Percentiles rank a stretch among this genome's conserved stretches.
Evolutionary conservation across 2,113 vertebrate genomes (phyloP).

Genomic region (Nycticorax nycticorax): DNA sequence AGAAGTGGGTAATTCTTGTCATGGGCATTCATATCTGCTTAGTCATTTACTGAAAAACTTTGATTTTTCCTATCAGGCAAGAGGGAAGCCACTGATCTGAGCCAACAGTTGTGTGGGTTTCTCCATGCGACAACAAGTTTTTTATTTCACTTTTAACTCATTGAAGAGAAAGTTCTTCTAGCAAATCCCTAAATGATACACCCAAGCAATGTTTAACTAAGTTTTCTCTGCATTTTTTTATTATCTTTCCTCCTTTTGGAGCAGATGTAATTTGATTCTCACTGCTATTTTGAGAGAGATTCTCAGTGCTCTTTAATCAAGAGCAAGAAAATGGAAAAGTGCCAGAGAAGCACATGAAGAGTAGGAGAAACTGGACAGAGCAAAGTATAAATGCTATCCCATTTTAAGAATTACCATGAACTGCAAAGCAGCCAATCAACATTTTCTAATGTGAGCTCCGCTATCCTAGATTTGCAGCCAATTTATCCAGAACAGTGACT

Average conservation of each 20-base stretch:
- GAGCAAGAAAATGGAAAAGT: not conserved
- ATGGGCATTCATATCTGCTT: not conserved
- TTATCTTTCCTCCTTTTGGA: not conserved
- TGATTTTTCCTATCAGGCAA: not conserved
- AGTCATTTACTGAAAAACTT: not conserved
- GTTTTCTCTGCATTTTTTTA: not conserved
- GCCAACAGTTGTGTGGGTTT: not conserved
- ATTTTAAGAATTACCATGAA: not conserved
- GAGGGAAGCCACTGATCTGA: not conserved
- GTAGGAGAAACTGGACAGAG: not conserved
- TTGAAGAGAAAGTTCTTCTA: not conserved
- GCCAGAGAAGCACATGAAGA: not conserved
- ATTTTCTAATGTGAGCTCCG: not conserved
- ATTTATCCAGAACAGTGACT: not conserved
- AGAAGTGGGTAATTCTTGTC: not conserved
- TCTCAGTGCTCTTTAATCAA: constrained; percentile 5
- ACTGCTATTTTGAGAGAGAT: constrained; percentile 5
- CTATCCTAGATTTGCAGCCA: not conserved
- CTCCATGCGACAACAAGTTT: not conserved
- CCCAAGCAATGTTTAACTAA: not conserved
- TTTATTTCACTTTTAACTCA: not conserved
- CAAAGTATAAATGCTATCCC: not conserved
- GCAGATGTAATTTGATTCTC: not conserved
- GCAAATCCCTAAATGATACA: not conserved
- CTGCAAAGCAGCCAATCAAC: not conserved